Percentiles rank a stretch among this genome's conserved stretches.
Evolutionary conservation across 2,113 vertebrate genomes (phyloP).

Genomic region (Brienomyrus brachyistius): DNA sequence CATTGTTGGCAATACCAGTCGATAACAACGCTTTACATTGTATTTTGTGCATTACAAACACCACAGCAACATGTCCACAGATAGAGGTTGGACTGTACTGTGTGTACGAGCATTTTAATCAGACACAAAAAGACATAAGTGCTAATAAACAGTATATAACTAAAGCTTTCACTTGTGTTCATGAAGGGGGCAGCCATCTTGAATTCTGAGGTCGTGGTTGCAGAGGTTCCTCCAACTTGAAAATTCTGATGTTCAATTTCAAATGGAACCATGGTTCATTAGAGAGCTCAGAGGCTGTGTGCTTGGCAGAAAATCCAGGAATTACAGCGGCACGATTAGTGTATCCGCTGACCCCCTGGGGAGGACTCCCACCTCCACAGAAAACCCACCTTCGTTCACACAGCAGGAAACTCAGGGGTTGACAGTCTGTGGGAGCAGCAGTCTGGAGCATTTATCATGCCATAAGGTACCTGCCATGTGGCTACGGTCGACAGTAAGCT

Average conservation of each 20-base stretch:
- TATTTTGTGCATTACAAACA: background rate
- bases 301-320: background rate
- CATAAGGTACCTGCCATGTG: background rate
- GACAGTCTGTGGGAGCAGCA: background rate
- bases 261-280: background rate
- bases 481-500: background rate
- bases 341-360: background rate
- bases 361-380: background rate
- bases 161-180: background rate
- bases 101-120: background rate
- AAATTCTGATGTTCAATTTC: background rate
- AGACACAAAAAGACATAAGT: background rate
- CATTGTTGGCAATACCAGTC: background rate
- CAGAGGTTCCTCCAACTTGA: background rate
- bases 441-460: background rate
- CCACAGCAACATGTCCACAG: background rate
- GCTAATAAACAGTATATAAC: background rate
- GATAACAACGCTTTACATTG: background rate
- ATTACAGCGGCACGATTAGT: background rate
- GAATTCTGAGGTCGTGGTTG: background rate
- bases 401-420: background rate
- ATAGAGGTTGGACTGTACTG: background rate
- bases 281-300: background rate
- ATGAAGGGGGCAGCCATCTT: background rate
- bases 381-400: background rate